Evolutionary conservation across 2,113 vertebrate genomes (phyloP), one percentile per base, ranked within the genome.

Genomic region (Erinaceus europaeus): DNA sequence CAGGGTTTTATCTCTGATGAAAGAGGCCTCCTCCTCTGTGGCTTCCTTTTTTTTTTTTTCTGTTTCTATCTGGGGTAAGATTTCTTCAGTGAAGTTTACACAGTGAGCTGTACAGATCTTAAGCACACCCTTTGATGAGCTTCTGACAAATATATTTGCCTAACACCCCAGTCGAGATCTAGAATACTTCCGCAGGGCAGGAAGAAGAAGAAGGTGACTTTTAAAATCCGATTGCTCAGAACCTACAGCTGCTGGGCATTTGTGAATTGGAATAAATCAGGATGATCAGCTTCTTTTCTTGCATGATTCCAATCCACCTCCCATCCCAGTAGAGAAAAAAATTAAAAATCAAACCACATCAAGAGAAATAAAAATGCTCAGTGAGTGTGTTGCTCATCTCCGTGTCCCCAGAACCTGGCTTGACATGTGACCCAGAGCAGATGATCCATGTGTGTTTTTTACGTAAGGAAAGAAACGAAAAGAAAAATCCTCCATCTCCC

Each of bases 141-240:
- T 84, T 93, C 82, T 82, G 67, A 87, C 42, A 82, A 84, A 84
- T 40, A 42, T 34, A 42, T 84, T 80, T 17, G 23, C 20, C 69
- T 25, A 73, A 57, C 23, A 68, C 11, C 59, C 42, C 2, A 5
- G 6, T 32, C 34, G 17, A 62, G 44, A 78, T 25, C 82, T 25
- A 32, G 81, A 68, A 23, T 44, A 48, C 23, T 42, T 74, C 53
- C 67, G n/a, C 0, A 21, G 29, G 17, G 25, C 69, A 20, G 52
- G 61, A 85, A 74, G 64, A 71, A 59, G 73, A 81, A 21, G 6
- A 81, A 67, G 20, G 15, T 14, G 61, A 69, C 53, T 89, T 84
- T 74, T 62, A 68, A 55, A 71, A 42, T 72, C 38, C 21, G 42
- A 52, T 52, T 46, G 14, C 53, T 82, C 29, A 15, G 6, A 74